Conservation (phyloP, 2,888 invertebrate species). For the Tipula vernalis region DNA sequence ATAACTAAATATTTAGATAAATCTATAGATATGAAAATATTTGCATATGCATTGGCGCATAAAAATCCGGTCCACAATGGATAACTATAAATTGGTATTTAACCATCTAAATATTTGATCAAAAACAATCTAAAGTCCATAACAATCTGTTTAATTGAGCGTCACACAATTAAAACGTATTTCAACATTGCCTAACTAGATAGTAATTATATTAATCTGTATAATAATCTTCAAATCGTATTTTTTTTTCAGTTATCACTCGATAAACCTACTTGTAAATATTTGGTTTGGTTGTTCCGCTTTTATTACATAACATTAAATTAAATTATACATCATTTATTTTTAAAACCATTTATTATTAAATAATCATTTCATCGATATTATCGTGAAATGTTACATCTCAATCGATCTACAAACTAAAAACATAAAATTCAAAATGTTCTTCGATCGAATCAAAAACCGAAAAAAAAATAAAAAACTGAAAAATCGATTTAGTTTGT, state of each 20-base stretch:
- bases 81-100: too few species aligned
- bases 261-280: background rate
- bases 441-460: background rate
- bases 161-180: background rate
- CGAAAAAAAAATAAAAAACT: background rate
- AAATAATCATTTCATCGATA: background rate
- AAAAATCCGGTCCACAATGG: too few species aligned
- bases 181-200: background rate
- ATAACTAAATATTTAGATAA: too few species aligned
- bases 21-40: too few species aligned
- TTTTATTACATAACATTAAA: background rate
- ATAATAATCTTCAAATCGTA: too few species aligned
- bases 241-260: background rate
- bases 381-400: background rate
- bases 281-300: background rate
- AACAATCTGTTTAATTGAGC: background rate
- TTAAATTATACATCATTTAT: background rate
- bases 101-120: too few species aligned
- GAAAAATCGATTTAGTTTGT: background rate
- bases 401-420: background rate
- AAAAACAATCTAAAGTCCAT: too few species aligned
- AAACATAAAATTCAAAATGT: background rate
- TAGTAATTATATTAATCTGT: background rate
- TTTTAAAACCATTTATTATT: background rate
- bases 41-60: too few species aligned